These are phyloP conservation scores for Drosophila melanosoma DNA, from an alignment of 2,888 invertebrate genomes.

Conservation along the genomic window DNA sequence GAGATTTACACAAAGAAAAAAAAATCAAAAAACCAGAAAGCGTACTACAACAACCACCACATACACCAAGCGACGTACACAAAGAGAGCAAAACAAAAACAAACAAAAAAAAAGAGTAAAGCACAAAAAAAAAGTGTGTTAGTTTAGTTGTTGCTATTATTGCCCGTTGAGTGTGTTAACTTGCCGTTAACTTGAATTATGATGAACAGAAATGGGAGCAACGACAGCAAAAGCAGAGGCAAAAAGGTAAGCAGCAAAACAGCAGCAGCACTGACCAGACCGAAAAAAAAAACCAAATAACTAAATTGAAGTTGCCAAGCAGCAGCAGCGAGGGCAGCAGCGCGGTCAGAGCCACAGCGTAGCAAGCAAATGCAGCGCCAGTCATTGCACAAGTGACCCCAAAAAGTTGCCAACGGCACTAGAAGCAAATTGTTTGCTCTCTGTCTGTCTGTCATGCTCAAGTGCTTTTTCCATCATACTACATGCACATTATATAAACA, in stretches of 20 bases:
- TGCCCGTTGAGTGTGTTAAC: conserved; percentile 57
- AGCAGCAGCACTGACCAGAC: conserved; percentile 23
- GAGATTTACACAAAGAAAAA: conserved; percentile 61
- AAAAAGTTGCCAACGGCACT: conserved; percentile 43
- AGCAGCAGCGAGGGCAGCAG: conserved; percentile 7
- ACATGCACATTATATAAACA: conserved; percentile 36
- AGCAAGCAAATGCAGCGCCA: conserved; percentile 36
- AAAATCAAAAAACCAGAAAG: conserved; percentile 64
- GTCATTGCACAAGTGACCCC: conserved; percentile 58
- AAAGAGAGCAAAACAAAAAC: conserved; percentile 9
- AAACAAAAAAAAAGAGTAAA: conserved; percentile 12
- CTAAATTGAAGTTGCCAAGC: conserved; percentile 42
- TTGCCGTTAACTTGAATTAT: conserved; percentile 67
- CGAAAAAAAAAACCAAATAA: background rate
- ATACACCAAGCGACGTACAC: conserved; percentile 3
- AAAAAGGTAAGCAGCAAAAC: conserved; percentile 35
- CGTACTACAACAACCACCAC: conserved; percentile 51
- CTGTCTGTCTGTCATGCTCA: conserved; percentile 35
- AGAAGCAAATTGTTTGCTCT: conserved; percentile 7
- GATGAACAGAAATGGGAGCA: conserved; percentile 46
- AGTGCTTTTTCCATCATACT: conserved; percentile 39
- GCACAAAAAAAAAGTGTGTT: conserved; percentile 53
- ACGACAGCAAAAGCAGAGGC: conserved; percentile 34
- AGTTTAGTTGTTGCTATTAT: conserved; percentile 63
- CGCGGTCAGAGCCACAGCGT: conserved; percentile 16